Evolutionary conservation across 2,113 vertebrate genomes (phyloP).

Genomic region (Aegotheles bennettii): DNA sequence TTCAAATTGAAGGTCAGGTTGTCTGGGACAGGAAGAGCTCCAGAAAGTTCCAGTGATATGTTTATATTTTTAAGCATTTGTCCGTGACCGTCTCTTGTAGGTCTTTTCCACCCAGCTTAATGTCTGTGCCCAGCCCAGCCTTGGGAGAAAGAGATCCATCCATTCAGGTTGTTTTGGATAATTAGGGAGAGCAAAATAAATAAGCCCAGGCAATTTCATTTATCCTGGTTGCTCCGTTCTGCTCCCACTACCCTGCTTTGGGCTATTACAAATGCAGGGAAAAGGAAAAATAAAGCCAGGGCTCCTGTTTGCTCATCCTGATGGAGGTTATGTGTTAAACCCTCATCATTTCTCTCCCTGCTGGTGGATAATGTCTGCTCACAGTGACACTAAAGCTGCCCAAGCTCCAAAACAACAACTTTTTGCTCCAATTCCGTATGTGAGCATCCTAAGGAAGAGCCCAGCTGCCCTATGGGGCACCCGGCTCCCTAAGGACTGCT

Average conservation of each 20-base stretch:
- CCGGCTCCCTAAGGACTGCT: background rate
- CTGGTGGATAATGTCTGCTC: background rate
- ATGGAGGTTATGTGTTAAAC: background rate
- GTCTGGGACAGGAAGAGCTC: background rate
- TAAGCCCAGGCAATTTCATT: background rate
- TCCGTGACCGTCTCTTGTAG: background rate
- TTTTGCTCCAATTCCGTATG: background rate
- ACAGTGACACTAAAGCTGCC: background rate
- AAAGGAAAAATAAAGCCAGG: background rate
- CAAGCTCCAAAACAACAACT: background rate
- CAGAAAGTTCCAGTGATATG: background rate
- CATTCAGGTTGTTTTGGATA: background rate
- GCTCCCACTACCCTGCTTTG: background rate
- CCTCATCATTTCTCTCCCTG: background rate
- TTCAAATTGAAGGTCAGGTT: background rate
- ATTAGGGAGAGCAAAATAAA: background rate
- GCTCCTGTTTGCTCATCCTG: background rate
- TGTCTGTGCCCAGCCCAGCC: background rate
- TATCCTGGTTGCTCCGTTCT: background rate
- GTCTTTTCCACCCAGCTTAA: background rate
- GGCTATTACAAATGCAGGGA: background rate
- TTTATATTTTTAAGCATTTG: background rate
- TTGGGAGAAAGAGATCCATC: background rate
- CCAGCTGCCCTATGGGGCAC: rapidly evolving
- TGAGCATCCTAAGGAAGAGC: background rate